Conservation (phyloP, 2,113 vertebrate genomes). For the Hepsetus odoe region DNA sequence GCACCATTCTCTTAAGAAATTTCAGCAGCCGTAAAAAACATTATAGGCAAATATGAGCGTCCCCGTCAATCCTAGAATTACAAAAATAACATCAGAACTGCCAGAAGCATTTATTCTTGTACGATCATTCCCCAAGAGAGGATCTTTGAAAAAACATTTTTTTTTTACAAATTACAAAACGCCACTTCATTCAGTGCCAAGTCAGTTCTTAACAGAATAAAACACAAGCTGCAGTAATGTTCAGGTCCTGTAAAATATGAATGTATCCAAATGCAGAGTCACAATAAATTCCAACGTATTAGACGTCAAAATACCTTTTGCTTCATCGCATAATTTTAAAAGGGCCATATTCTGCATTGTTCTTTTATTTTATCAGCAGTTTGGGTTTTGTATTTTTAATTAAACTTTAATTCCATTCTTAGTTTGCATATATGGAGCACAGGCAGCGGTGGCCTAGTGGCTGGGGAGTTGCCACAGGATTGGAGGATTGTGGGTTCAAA, state of each 20-base stretch:
- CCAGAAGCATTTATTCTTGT: not conserved
- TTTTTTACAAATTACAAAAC: too few relatives aligned
- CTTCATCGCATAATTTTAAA: not conserved
- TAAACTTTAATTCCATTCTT: too few relatives aligned
- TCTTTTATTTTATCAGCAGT: not conserved
- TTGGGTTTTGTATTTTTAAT: too few relatives aligned
- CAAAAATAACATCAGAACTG: not conserved
- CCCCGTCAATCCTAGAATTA: slow-evolving; percentile 16
- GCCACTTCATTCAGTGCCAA: too few relatives aligned
- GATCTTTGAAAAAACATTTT: not conserved
- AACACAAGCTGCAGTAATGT: too few relatives aligned
- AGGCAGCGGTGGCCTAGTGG: too few relatives aligned
- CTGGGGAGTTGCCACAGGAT: too few relatives aligned
- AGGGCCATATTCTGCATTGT: not conserved
- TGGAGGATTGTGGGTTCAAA: too few relatives aligned
- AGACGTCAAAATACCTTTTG: not conserved
- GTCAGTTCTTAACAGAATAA: too few relatives aligned
- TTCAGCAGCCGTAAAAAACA: slow-evolving; percentile 19
- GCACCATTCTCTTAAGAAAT: slow-evolving; percentile 13
- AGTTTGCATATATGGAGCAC: too few relatives aligned
- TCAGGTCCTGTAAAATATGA: too few relatives aligned
- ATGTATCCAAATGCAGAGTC: too few relatives aligned
- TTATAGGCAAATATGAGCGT: slow-evolving; percentile 20
- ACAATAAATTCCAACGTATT: not conserved
- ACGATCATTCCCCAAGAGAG: not conserved